Evolutionary conservation across 2,797 vertebrate species (phyloP).

Genomic region (Propithecus perrieri): DNA sequence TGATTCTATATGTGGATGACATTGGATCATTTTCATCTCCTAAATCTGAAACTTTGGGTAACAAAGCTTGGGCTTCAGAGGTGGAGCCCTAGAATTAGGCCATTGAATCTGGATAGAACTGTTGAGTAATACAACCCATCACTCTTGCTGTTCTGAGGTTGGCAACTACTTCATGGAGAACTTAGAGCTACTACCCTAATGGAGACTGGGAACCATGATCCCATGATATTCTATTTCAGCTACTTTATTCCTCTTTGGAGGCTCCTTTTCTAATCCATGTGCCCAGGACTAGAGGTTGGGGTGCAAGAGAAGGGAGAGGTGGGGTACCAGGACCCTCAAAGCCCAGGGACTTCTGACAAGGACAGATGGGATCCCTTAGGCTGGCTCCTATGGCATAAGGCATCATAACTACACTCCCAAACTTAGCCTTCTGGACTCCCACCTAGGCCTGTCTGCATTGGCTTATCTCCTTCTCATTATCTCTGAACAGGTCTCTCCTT

Average conservation of each 20-base stretch:
- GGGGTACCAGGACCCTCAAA: neutral
- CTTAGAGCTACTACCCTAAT: neutral
- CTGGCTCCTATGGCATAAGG: neutral
- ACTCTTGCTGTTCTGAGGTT: neutral
- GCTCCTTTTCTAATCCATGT: neutral
- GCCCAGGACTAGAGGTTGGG: neutral
- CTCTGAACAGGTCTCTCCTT: neutral
- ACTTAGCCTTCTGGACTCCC: neutral
- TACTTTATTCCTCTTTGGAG: slow-evolving; percentile 36
- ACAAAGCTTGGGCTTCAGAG: slow-evolving; percentile 25
- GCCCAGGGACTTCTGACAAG: neutral
- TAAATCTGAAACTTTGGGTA: slow-evolving; percentile 21
- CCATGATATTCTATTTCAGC: neutral
- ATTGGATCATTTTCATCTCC: neutral
- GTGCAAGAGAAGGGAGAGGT: neutral
- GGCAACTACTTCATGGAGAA: neutral
- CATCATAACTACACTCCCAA: neutral
- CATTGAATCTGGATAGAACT: neutral
- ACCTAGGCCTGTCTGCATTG: neutral
- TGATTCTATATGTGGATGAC: neutral
- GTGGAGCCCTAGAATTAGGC: neutral
- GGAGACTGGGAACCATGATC: neutral
- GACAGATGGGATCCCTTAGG: neutral
- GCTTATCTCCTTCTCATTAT: neutral
- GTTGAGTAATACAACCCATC: neutral